phyloP scores from a whole-genome alignment of 2,797 vertebrate species.

The Euthynnus affinis region DNA sequence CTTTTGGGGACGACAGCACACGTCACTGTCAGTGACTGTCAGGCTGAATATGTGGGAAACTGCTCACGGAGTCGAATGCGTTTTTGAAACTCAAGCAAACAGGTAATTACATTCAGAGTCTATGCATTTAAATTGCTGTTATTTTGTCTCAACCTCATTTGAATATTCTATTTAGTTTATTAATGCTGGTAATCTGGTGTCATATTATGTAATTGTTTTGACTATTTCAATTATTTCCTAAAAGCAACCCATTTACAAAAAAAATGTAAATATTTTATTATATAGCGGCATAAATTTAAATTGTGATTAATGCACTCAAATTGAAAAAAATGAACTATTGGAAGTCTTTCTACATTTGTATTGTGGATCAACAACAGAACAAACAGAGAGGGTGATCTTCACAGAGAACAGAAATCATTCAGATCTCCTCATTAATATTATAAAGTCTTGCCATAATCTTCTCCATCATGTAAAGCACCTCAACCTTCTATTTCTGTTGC shows the following conservation, averaged over 20 bases:
- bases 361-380: background rate
- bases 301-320: background rate
- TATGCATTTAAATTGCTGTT: conserved; percentile 33
- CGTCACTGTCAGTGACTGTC: background rate
- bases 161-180: conserved; percentile 18
- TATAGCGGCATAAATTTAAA: background rate
- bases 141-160: conserved; percentile 4
- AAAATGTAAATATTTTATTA: background rate
- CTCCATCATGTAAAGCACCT: background rate
- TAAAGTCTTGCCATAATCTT: background rate
- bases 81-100: background rate
- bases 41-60: background rate
- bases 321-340: background rate
- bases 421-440: too few species aligned
- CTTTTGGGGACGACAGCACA: conserved; percentile 12
- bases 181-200: conserved; percentile 16
- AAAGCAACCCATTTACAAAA: background rate
- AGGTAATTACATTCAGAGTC: conserved; percentile 2
- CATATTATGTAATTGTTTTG: conserved; percentile 15
- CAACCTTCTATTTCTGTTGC: background rate
- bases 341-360: background rate
- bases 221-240: conserved; percentile 10
- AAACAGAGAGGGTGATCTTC: background rate
- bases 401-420: background rate
- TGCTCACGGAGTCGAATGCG: background rate